These are phyloP conservation scores for Seira musarum DNA, from an alignment of 2,888 invertebrate species.

Conservation along the genomic window DNA sequence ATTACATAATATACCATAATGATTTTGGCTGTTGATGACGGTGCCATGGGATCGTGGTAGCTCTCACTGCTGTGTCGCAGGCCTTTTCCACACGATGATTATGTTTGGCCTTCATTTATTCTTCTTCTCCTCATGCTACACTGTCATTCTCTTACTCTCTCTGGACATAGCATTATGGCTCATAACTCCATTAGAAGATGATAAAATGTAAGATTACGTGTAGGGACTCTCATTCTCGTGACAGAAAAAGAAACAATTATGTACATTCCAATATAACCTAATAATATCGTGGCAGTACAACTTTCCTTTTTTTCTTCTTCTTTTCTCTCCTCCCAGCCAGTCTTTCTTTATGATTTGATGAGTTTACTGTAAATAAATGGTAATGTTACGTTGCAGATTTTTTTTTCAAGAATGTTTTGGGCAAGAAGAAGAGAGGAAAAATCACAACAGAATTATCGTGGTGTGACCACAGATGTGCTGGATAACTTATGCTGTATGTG, in stretches of 20 bases:
- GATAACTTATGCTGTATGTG: conserved; percentile 47
- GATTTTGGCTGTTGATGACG: conserved; percentile 33
- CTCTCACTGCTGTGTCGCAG: conserved; percentile 21
- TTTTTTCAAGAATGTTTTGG: background rate
- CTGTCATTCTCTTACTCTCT: conserved; percentile 8
- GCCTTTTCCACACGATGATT: conserved; percentile 27
- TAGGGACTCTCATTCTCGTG: conserved; percentile 28
- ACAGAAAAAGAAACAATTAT: conserved; percentile 10
- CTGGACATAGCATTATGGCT: conserved; percentile 68
- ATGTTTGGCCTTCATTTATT: conserved; percentile 16
- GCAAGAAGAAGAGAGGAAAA: conserved; percentile 8
- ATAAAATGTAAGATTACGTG: conserved; percentile 65
- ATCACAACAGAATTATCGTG: conserved; percentile 41
- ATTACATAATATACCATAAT: conserved; percentile 4
- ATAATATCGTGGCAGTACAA: background rate
- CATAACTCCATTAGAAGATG: conserved; percentile 70
- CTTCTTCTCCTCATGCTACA: background rate
- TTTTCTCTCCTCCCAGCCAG: background rate
- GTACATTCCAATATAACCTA: conserved; percentile 10
- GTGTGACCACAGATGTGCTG: conserved; percentile 53
- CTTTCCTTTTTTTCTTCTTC: background rate
- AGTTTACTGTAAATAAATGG: conserved; percentile 4
- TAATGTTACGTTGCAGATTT: conserved; percentile 6
- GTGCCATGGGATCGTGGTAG: conserved; percentile 25
- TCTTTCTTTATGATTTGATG: background rate